These are phyloP conservation scores for Pocota personata DNA, from an alignment of 2,888 invertebrate species.

Conservation along the genomic window DNA sequence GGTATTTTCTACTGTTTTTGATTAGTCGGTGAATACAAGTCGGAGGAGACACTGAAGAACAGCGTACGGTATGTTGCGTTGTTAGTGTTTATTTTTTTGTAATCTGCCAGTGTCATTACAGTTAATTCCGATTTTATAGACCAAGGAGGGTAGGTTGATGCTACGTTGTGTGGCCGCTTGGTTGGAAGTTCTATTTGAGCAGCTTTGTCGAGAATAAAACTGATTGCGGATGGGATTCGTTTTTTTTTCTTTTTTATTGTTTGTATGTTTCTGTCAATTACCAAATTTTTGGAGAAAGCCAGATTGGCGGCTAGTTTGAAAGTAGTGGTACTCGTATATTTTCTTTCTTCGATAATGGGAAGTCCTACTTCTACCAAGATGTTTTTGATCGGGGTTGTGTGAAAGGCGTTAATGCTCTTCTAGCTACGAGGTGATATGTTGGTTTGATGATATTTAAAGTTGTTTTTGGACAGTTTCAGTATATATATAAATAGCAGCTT, in stretches of 20 bases:
- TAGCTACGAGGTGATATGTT: too few relatives aligned
- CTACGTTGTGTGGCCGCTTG: too few relatives aligned
- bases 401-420: too few relatives aligned
- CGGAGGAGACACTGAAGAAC: neutral
- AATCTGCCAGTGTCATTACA: neutral
- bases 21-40: constrained; percentile 28
- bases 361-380: too few relatives aligned
- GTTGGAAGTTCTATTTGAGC: neutral
- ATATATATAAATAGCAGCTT: neutral
- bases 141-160: constrained; percentile 4
- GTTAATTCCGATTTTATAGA: constrained; percentile 6
- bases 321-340: neutral
- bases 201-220: neutral
- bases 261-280: neutral
- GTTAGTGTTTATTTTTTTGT: neutral
- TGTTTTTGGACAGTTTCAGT: neutral
- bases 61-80: neutral
- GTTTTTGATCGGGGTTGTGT: too few relatives aligned
- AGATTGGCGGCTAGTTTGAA: constrained; percentile 2
- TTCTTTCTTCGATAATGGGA: neutral
- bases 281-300: neutral
- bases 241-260: constrained; percentile 21
- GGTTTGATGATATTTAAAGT: too few relatives aligned
- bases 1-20: constrained; percentile 24
- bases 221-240: neutral